A percentile compares a stretch with the other conserved stretches of the same genome.
These are phyloP conservation scores for Mormyrus iriodes DNA, from an alignment of 2,113 vertebrate species.

Conservation along the genomic window DNA sequence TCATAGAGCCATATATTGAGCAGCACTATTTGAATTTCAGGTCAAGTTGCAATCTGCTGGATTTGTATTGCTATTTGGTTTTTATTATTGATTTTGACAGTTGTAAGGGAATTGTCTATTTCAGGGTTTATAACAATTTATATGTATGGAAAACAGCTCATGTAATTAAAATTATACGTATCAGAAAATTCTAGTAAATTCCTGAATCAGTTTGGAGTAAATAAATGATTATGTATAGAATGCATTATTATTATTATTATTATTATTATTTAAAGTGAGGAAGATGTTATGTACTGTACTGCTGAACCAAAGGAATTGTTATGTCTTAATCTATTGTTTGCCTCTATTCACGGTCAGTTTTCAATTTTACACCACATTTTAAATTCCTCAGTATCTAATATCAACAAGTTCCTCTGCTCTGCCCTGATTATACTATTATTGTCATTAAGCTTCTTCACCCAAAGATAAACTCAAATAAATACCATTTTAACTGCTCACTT, in stretches of 20 bases:
- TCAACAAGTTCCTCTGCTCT: background rate
- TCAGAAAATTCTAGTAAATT: slow-evolving; percentile 72
- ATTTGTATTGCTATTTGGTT: slow-evolving; percentile 65
- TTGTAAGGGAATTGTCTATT: slow-evolving; percentile 44
- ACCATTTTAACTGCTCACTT: background rate
- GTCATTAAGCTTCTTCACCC: background rate
- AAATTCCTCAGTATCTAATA: background rate
- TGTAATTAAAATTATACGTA: slow-evolving; percentile 82
- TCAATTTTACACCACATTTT: background rate
- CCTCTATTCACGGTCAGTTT: background rate
- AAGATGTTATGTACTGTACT: background rate
- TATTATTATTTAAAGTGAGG: background rate
- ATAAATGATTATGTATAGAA: slow-evolving; percentile 76
- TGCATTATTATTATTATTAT: background rate
- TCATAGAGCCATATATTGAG: slow-evolving; percentile 49
- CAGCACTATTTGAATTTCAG: slow-evolving; percentile 51
- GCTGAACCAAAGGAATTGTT: background rate
- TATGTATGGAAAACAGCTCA: slow-evolving; percentile 58
- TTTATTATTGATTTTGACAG: slow-evolving; percentile 35
- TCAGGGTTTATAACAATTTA: slow-evolving; percentile 55
- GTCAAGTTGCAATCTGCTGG: slow-evolving; percentile 73
- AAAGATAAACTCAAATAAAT: background rate
- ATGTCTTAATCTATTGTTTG: background rate
- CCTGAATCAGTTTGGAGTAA: slow-evolving; percentile 67
- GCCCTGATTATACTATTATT: background rate